Evolutionary conservation across 2,797 vertebrate species (phyloP).

Genomic region (Kryptopterus vitreolus): DNA sequence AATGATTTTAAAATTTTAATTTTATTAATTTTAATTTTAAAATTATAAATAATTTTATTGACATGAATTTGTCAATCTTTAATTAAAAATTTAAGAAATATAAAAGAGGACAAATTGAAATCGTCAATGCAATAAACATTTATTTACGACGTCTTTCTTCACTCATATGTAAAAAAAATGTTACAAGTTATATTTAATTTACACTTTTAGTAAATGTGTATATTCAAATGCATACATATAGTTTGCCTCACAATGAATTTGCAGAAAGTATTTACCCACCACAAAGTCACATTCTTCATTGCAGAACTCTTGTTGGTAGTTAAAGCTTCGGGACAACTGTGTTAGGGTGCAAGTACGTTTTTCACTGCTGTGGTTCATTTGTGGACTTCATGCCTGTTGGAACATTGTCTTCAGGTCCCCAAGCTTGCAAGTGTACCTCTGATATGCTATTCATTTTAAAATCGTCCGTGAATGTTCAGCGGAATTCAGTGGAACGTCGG

Average conservation of each 20-base stretch:
- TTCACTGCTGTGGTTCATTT: not conserved
- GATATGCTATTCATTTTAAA: not conserved
- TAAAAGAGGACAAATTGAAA: too few species aligned
- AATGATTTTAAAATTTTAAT: too few species aligned
- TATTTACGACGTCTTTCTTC: too few species aligned
- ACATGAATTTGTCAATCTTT: too few species aligned
- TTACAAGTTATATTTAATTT: too few species aligned
- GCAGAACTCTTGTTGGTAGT: not conserved
- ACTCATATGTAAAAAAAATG: too few species aligned
- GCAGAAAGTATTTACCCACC: not conserved
- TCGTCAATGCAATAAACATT: too few species aligned
- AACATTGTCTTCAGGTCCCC: not conserved
- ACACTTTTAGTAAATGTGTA: too few species aligned
- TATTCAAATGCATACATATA: not conserved
- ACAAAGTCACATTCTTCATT: not conserved
- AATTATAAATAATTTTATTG: too few species aligned
- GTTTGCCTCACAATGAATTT: not conserved
- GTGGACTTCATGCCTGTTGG: not conserved
- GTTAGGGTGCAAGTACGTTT: not conserved
- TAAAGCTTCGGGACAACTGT: not conserved
- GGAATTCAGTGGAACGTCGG: not conserved
- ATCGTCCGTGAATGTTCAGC: not conserved
- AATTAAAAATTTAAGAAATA: too few species aligned
- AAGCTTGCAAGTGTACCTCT: not conserved
- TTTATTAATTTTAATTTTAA: too few species aligned